These are phyloP conservation scores for Tachysurus fulvidraco DNA, from an alignment of 2,113 vertebrate species.

Conservation along the genomic window DNA sequence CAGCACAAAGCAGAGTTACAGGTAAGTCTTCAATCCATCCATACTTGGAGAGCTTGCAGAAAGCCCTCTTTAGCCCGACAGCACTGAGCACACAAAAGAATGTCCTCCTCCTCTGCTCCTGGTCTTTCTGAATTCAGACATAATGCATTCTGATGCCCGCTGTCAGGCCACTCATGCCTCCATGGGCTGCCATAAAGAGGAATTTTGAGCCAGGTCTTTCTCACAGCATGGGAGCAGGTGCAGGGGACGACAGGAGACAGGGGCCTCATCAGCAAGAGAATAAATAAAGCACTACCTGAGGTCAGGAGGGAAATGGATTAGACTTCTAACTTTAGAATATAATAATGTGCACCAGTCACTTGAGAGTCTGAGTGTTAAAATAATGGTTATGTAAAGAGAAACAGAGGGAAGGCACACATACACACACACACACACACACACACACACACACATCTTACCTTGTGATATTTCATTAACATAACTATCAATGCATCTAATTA, in stretches of 20 bases:
- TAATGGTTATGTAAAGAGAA: conserved; percentile 14
- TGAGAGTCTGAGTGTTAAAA: not conserved
- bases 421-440: not conserved
- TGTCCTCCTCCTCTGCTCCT: conserved; percentile 52
- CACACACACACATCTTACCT: not conserved
- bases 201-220: conserved; percentile 49
- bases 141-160: conserved; percentile 66
- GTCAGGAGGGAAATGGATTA: conserved; percentile 34
- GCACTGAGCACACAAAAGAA: conserved; percentile 50
- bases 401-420: not conserved
- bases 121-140: conserved; percentile 51
- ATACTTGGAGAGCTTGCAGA: conserved; percentile 22
- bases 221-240: conserved; percentile 39
- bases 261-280: conserved; percentile 23
- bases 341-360: conserved; percentile 22
- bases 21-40: not conserved
- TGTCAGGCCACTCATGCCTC: conserved; percentile 57
- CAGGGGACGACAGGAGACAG: conserved; percentile 14
- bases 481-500: not conserved
- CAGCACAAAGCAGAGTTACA: conserved; percentile 23
- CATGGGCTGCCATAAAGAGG: conserved; percentile 53
- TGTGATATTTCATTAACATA: not conserved
- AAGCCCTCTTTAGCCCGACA: conserved; percentile 59
- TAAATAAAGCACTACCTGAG: conserved; percentile 36
- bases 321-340: conserved; percentile 26